phyloP scores from a whole-genome alignment of 2,797 vertebrate genomes.

The Lithobates sylvaticus region DNA sequence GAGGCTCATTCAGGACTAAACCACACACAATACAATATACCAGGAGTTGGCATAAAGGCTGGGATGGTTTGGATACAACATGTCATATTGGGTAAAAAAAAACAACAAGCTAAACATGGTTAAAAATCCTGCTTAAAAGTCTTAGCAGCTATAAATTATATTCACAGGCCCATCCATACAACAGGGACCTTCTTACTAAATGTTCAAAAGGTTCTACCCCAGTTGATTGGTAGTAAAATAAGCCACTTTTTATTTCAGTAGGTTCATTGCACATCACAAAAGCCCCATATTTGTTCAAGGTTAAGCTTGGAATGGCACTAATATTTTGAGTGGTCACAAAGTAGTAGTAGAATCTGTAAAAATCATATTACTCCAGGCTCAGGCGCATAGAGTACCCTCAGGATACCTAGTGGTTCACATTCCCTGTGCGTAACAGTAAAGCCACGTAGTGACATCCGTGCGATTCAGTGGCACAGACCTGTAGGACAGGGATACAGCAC shows the following conservation, averaged over 20 bases:
- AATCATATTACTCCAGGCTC: slow-evolving; percentile 53
- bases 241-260: slow-evolving; percentile 21
- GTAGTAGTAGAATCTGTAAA: slow-evolving; percentile 37
- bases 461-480: slow-evolving; percentile 69
- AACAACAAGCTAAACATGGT: slow-evolving; percentile 3
- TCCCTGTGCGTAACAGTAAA: slow-evolving; percentile 81
- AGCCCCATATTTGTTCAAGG: slow-evolving; percentile 47
- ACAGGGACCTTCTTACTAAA: neutral
- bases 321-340: slow-evolving; percentile 59
- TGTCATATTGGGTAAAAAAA: slow-evolving; percentile 1
- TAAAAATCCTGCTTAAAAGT: slow-evolving; percentile 29
- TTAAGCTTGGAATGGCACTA: slow-evolving; percentile 65
- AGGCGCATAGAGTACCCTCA: slow-evolving; percentile 66
- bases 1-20: slow-evolving; percentile 29
- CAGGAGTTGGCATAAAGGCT: neutral
- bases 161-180: slow-evolving; percentile 15
- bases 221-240: slow-evolving; percentile 12
- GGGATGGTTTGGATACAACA: slow-evolving; percentile 6
- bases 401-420: slow-evolving; percentile 71
- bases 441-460: slow-evolving; percentile 71
- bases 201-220: neutral
- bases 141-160: slow-evolving; percentile 46
- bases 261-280: slow-evolving; percentile 37
- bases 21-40: slow-evolving; percentile 47
- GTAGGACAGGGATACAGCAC: slow-evolving; percentile 81